Evolutionary conservation across 2,113 vertebrate species (phyloP), one percentile per base, ranked within the genome.

Genomic region (Zosterops hypoxanthus): DNA sequence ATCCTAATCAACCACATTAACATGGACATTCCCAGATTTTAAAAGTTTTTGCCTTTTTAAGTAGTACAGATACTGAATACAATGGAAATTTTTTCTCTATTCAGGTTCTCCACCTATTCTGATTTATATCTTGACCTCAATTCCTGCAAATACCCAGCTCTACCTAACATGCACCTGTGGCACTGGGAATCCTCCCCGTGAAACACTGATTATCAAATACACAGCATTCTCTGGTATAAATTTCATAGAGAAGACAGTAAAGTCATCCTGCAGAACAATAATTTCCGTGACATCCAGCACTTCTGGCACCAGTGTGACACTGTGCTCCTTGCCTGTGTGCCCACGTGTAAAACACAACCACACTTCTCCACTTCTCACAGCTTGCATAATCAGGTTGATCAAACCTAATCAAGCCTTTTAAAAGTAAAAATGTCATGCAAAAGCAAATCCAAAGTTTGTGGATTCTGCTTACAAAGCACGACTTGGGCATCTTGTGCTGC

Each of bases 311-410:
- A 26, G 28, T 4, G 41, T 39, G 49, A 29, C 66, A 42, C 14
- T 6, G 50, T 11, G 36, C 26, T 86, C 80, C 47, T 42, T 50
- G 21, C 68, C 56, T 33, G 2, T 0, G 21, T 29, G 63, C 28
- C 50, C 12, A 2, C 0, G 0, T 7, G 23, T 22, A 26, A 39
- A 81, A 36, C 22, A 31, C 8, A 29, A 16, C 8, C 21, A 47
- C 19, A 6, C 33, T 52, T 68, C 49, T 68, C 49, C 41, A 25
- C 20, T 71, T 50, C 66, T 72, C 20, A 47, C 1, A 2, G 75
- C 24, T 56, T 44, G 9, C 49, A 39, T 11, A 17, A 71, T 18
- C 52, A 11, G 12, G 4, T 7, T 49, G 26, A 68, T 56, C 41
- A n/a, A 73, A 81, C 39, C 21, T 61, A 39, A 41, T 7, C 4